Conservation (phyloP, 2,797 vertebrate genomes). For the Trichosurus vulpecula region DNA sequence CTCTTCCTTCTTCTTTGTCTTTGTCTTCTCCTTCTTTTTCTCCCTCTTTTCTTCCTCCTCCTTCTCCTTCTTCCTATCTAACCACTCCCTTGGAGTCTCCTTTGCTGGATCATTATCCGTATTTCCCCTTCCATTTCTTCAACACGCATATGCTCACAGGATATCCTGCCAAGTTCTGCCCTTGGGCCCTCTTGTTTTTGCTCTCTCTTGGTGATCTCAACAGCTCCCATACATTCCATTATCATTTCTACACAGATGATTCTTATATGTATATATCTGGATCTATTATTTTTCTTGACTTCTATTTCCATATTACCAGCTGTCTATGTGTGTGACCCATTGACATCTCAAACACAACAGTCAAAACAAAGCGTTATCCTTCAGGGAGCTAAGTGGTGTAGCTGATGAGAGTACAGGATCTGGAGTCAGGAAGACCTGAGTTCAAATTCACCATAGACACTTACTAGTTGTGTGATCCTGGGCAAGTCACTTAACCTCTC, state of each 20-base stretch:
- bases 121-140: neutral
- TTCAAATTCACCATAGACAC: neutral
- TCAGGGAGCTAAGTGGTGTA: neutral
- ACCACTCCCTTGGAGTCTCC: neutral
- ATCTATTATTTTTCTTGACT: neutral
- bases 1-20: no score
- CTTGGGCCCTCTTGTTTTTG: neutral
- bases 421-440: neutral
- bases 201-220: neutral
- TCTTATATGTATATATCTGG: neutral
- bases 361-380: neutral
- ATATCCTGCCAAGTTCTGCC: neutral
- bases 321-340: neutral
- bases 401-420: neutral
- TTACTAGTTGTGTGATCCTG: neutral
- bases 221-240: neutral
- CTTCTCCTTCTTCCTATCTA: neutral
- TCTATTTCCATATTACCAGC: neutral
- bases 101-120: neutral
- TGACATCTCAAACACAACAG: neutral
- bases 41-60: no score
- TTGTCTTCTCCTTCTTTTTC: neutral
- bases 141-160: neutral
- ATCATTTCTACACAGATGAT: neutral
- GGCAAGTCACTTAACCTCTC: neutral